Percentiles rank a stretch among this genome's conserved stretches.
Evolutionary conservation across 2,113 vertebrate species (phyloP).

Genomic region (Plotosus lineatus): DNA sequence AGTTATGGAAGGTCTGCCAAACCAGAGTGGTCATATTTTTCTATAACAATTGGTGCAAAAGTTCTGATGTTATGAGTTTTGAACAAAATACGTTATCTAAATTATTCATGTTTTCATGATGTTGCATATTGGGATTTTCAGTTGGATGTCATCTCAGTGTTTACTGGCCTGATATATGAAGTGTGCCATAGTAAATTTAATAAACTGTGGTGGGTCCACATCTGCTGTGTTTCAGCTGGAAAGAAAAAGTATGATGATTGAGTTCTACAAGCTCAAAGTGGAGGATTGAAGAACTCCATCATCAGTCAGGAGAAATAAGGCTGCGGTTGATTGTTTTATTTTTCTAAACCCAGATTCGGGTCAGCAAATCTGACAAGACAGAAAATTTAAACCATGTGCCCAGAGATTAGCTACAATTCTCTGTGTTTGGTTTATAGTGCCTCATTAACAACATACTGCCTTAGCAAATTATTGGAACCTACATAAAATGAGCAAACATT

Average conservation of each 20-base stretch:
- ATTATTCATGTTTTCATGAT: slow-evolving; percentile 1
- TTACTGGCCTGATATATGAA: slow-evolving; percentile 1
- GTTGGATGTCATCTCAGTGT: not conserved
- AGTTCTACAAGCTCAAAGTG: slow-evolving; percentile 29
- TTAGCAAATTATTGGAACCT: not conserved
- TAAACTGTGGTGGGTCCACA: slow-evolving; percentile 18
- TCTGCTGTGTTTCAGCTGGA: slow-evolving; percentile 41
- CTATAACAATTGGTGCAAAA: slow-evolving; percentile 2
- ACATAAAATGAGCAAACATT: not conserved
- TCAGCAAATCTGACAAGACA: slow-evolving; percentile 16
- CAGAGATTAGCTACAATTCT: not conserved
- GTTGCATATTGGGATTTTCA: slow-evolving; percentile 12
- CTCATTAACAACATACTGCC: not conserved
- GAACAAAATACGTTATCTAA: slow-evolving; percentile 8
- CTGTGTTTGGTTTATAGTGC: not conserved
- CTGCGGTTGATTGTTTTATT: slow-evolving; percentile 42
- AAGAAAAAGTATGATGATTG: slow-evolving; percentile 25
- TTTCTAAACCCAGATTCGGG: slow-evolving; percentile 30
- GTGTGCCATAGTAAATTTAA: not conserved
- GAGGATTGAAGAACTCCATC: slow-evolving; percentile 24
- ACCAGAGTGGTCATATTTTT: slow-evolving; percentile 13
- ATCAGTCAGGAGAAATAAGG: slow-evolving; percentile 41
- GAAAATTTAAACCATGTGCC: slow-evolving; percentile 16
- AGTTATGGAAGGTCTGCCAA: not conserved
- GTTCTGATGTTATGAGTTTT: slow-evolving; percentile 5